Percentiles rank a stretch among this genome's conserved stretches.
Conservation (phyloP, 2,888 invertebrate species). For the Cephus runcator region DNA sequence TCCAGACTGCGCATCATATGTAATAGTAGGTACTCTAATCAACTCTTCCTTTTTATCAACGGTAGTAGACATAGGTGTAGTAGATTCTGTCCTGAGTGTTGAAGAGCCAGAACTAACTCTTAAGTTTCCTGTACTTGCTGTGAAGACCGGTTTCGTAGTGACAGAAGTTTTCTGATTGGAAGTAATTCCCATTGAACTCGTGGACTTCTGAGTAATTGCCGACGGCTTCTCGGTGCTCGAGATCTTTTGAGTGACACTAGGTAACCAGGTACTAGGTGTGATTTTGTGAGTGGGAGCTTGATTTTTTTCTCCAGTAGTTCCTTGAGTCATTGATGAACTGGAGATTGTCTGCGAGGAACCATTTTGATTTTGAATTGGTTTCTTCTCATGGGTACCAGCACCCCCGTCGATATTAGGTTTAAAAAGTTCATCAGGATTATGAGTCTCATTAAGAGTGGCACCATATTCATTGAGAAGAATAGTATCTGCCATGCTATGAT, state of each 20-base stretch:
- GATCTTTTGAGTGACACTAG: slow-evolving; percentile 9
- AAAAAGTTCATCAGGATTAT: slow-evolving; percentile 64
- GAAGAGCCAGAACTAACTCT: slow-evolving; percentile 23
- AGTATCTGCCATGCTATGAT: slow-evolving; percentile 59
- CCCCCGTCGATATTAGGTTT: slow-evolving; percentile 34
- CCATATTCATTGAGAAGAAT: slow-evolving; percentile 65
- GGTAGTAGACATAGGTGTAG: slow-evolving; percentile 51
- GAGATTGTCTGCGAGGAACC: neutral
- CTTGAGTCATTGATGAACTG: neutral
- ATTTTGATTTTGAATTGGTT: neutral
- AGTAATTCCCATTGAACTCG: neutral
- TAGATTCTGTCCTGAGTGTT: slow-evolving; percentile 64
- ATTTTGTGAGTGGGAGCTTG: slow-evolving; percentile 11
- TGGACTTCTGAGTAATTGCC: slow-evolving; percentile 29
- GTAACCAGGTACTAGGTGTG: neutral
- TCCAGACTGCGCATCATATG: slow-evolving; percentile 50
- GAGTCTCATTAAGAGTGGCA: slow-evolving; percentile 57
- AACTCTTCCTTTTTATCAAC: slow-evolving; percentile 48
- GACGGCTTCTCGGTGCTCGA: slow-evolving; percentile 1
- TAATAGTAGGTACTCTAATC: slow-evolving; percentile 62
- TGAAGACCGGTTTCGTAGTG: neutral
- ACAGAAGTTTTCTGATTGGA: neutral
- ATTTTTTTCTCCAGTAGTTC: slow-evolving; percentile 1
- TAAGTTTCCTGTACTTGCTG: neutral
- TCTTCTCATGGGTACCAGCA: slow-evolving; percentile 4